Evolutionary conservation across 2,888 invertebrate genomes (phyloP).

Genomic region (Phyllotreta striolata): DNA sequence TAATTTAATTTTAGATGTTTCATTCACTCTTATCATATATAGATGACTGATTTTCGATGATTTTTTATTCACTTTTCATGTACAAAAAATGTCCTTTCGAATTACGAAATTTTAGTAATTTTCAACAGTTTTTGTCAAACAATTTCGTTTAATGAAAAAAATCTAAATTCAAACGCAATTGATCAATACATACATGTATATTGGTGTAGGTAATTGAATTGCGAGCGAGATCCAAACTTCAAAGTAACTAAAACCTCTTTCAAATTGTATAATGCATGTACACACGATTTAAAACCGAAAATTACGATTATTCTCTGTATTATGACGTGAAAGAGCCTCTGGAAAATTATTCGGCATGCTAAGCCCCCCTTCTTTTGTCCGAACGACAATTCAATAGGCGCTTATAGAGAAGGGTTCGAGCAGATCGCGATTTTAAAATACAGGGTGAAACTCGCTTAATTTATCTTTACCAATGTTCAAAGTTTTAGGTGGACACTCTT

Average conservation of each 20-base stretch:
- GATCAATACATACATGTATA: constrained; percentile 3
- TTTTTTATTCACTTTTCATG: no score
- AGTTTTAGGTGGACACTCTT: no score
- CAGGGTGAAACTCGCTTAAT: constrained; percentile 2
- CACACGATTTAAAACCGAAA: constrained; percentile 41
- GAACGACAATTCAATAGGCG: constrained; percentile 59
- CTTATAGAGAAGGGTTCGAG: constrained; percentile 56
- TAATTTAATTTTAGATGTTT: no score
- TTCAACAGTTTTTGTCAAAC: constrained; percentile 1
- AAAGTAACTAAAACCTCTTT: constrained; percentile 13
- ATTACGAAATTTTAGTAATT: no score
- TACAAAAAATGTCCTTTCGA: no score
- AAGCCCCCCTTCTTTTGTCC: constrained; percentile 50
- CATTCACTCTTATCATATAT: no score
- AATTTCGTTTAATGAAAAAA: neutral
- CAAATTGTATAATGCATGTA: neutral
- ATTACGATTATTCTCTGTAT: constrained; percentile 49
- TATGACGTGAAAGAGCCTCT: constrained; percentile 48
- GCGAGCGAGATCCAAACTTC: constrained; percentile 11
- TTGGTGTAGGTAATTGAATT: constrained; percentile 15
- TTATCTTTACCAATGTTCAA: no score
- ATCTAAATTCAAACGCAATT: neutral
- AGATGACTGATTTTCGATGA: no score
- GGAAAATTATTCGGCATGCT: constrained; percentile 55
- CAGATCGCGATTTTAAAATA: constrained; percentile 24